A percentile compares a stretch with the other conserved stretches of the same genome.
Evolutionary conservation across 1,140 invertebrate genomes (phyloP).

Genomic region (Formica exsecta): DNA sequence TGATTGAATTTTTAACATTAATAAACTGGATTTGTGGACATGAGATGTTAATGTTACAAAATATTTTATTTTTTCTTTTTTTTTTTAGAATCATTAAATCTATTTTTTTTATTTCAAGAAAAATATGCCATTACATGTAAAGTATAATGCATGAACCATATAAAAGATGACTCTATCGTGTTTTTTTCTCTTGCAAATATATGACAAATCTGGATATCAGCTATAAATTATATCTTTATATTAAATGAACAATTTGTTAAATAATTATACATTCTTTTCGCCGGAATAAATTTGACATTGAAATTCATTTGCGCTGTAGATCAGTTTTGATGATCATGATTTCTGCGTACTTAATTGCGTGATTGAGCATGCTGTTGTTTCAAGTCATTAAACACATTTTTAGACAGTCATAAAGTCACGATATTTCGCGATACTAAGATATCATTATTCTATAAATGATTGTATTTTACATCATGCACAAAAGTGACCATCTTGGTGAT

Average conservation of each 20-base stretch:
- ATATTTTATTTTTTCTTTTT: not conserved
- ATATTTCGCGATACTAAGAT: not conserved
- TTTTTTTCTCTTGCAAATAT: not conserved
- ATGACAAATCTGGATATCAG: not conserved
- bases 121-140: no score
- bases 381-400: constrained; percentile 22
- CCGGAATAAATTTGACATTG: constrained; percentile 23
- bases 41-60: not conserved
- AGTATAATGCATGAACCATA: no score
- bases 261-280: not conserved
- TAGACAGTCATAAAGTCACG: not conserved
- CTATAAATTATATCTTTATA: not conserved
- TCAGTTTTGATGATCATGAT: constrained; percentile 24
- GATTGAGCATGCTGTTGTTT: not conserved
- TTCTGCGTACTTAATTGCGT: no score
- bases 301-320: constrained; percentile 23
- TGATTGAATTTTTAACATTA: constrained; percentile 30
- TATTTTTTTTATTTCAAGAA: not conserved
- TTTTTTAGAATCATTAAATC: constrained; percentile 34
- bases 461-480: constrained; percentile 1
- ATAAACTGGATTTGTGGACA: not conserved
- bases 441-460: not conserved
- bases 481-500: not conserved
- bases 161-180: no score
- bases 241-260: not conserved